Evolutionary conservation across 1,140 invertebrate species (phyloP).

Genomic region (Hylaeus anthracinus): DNA sequence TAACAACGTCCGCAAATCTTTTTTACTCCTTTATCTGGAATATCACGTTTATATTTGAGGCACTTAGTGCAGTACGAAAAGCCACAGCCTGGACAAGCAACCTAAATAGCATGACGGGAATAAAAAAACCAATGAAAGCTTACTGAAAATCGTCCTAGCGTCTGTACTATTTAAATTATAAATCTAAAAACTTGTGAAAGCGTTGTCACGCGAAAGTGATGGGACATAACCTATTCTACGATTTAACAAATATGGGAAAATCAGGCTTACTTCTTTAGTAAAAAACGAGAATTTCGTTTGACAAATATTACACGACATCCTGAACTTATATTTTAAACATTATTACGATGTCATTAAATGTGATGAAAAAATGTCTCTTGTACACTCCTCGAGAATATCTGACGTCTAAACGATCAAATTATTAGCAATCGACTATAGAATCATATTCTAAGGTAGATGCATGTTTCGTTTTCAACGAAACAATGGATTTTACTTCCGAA

Average conservation of each 20-base stretch:
- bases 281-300: constrained; percentile 74
- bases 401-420: constrained; percentile 3
- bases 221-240: constrained; percentile 44
- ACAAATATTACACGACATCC: constrained; percentile 75
- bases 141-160: constrained; percentile 6
- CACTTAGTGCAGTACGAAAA: constrained; percentile 78
- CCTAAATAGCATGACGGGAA: constrained; percentile 58
- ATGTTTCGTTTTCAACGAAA: neutral
- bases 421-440: neutral
- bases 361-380: neutral
- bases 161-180: constrained; percentile 3
- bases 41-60: constrained; percentile 75
- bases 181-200: neutral
- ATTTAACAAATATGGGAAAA: neutral
- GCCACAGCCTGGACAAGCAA: constrained; percentile 76
- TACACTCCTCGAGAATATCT: neutral
- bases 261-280: constrained; percentile 68
- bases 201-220: neutral
- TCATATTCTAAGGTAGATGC: neutral
- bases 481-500: neutral
- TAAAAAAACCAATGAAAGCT: neutral
- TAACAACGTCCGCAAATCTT: constrained; percentile 76
- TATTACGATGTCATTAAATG: constrained; percentile 10
- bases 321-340: neutral
- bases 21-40: constrained; percentile 67